These are phyloP conservation scores for Sebastes ruberrimus DNA, from an alignment of 2,797 vertebrate genomes.

Conservation along the genomic window DNA sequence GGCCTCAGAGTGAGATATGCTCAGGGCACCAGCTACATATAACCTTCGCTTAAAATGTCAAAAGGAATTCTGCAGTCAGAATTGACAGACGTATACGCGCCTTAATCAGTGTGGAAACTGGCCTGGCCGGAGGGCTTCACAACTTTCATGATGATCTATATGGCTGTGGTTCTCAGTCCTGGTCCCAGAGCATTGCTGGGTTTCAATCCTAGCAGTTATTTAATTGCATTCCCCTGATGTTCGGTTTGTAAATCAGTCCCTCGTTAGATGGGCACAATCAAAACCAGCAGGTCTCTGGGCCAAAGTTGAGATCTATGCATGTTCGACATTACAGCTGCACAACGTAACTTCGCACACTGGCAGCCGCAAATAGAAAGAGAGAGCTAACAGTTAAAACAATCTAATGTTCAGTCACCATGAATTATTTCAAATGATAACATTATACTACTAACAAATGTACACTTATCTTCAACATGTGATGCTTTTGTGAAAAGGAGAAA, in stretches of 20 bases:
- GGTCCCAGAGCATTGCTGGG: not conserved
- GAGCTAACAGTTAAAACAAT: conserved; percentile 1
- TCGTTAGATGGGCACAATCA: conserved; percentile 6
- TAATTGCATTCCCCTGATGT: conserved; percentile 23
- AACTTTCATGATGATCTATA: conserved; percentile 5
- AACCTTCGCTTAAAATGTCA: conserved; percentile 12
- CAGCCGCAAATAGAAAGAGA: not conserved
- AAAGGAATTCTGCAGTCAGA: not conserved
- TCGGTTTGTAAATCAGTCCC: conserved; percentile 8
- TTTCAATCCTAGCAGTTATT: not conserved
- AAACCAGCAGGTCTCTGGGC: conserved; percentile 16
- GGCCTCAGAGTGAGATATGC: not conserved
- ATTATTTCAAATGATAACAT: not conserved
- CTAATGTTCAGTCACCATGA: not conserved
- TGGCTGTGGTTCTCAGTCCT: not conserved
- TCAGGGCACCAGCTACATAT: not conserved
- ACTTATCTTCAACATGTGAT: not conserved
- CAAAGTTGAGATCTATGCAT: not conserved
- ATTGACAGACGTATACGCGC: not conserved
- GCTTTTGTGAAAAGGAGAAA: not conserved
- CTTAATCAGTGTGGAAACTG: conserved; percentile 12
- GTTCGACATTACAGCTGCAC: not conserved
- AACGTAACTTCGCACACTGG: not conserved
- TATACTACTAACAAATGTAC: not conserved
- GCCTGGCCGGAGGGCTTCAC: not conserved